Evolutionary conservation across 2,797 vertebrate genomes (phyloP), one percentile per base, ranked within the genome.

Genomic region (Oophaga sylvatica): DNA sequence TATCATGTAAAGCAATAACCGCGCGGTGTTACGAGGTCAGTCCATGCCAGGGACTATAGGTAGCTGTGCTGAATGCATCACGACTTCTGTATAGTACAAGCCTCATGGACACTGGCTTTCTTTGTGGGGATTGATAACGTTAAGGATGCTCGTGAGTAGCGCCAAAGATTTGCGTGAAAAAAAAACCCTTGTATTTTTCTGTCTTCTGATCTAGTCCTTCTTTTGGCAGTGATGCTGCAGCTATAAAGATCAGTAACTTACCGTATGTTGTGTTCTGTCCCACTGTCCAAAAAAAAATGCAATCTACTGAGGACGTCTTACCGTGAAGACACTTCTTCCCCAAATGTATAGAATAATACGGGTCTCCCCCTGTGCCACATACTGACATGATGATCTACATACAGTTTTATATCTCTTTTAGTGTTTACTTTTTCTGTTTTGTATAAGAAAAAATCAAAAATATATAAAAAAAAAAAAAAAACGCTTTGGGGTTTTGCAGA

Each of bases 391-490:
- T 87, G 80, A 92, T 88, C 80, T 87, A 63, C 41, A 88, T 59
- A 65, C 78, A 87, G 19, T 92, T 90, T 91, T 91, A 77, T 80
- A 91, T n/a, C 80, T 31, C 84, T 91, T 85, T 90, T 91, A 87
- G 68, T 92, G 89, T 48, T 31, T 80, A 20, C 29, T 92, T 86
- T 17, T 62, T 20, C 63, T 26, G 45, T 85, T 91, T 91, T 92
- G 91, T 91, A 91, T 70, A 91, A 75, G 76, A 92, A 90, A 91
- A 88, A 85, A 77, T 53, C 11, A n/a, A 31, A 59, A 63, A 81
- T 75, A 41, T 65, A 75, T 67, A 82, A 7, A 85, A 62, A 62
- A n/a, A 70, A 62, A 17, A 70, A 29, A 35, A 57, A 17, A 26
- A 17, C 9, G 2, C 17, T 63, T 65, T 7, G 48, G 1, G 35